Evolutionary conservation across 2,888 invertebrate genomes (phyloP).

Genomic region (Habroteleia sp.): DNA sequence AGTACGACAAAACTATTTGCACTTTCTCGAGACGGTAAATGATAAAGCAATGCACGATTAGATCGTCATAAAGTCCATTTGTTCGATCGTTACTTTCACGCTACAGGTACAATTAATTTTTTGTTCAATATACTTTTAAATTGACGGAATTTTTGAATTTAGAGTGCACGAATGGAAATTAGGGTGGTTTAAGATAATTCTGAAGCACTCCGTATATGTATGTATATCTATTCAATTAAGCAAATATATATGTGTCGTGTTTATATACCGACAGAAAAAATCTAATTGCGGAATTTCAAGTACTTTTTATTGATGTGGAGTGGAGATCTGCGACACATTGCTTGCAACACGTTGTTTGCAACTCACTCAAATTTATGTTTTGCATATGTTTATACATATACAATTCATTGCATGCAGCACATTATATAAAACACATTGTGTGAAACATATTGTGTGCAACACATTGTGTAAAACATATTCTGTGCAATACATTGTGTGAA

Average conservation of each 20-base stretch:
- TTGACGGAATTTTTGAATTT: slow-evolving; percentile 39
- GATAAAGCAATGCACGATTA: slow-evolving; percentile 18
- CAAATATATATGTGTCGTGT: slow-evolving; percentile 39
- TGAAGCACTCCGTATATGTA: slow-evolving; percentile 53
- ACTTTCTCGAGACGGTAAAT: slow-evolving; percentile 11
- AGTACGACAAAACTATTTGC: slow-evolving; percentile 57
- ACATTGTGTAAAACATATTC: no score
- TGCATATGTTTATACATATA: no score
- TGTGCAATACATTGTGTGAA: no score
- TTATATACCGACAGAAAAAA: slow-evolving; percentile 50
- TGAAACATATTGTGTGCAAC: no score
- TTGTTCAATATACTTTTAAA: slow-evolving; percentile 22
- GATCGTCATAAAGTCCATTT: slow-evolving; percentile 20
- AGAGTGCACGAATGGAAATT: neutral
- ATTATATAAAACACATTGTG: no score
- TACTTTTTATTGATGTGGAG: no score
- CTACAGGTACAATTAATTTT: slow-evolving; percentile 53
- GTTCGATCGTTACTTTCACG: slow-evolving; percentile 41
- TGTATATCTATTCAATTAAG: slow-evolving; percentile 54
- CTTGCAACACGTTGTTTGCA: no score
- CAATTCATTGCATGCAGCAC: no score
- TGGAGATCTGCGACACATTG: no score
- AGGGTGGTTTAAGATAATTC: slow-evolving; percentile 30
- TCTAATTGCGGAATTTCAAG: slow-evolving; percentile 24
- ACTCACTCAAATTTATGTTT: no score